A percentile compares a stretch with the other conserved stretches of the same genome.
Evolutionary conservation across 35 echinoderm and acorn worm species (phyloP).

Genomic region (Strongylocentrotus purpuratus): DNA sequence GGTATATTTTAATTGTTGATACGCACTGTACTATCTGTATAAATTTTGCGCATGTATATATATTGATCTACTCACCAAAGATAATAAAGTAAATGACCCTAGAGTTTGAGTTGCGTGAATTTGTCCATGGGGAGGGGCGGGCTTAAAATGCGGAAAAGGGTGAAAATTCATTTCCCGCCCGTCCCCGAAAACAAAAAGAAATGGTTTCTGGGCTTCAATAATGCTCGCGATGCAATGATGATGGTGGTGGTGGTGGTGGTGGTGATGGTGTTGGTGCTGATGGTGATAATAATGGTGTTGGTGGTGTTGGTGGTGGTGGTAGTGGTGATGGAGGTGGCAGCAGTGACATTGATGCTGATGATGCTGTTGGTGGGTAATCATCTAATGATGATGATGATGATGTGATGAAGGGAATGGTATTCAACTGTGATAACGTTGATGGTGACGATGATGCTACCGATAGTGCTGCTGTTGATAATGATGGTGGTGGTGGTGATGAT

Average conservation of each 20-base stretch:
- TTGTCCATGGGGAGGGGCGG: background rate
- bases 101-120: background rate
- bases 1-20: no score
- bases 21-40: no score
- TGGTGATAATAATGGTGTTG: constrained; percentile 20
- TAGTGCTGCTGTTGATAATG: background rate
- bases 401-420: background rate
- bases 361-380: background rate
- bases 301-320: constrained; percentile 18
- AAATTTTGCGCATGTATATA: background rate
- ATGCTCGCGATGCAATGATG: background rate
- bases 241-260: constrained; percentile 15
- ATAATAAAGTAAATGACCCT: background rate
- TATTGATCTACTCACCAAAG: background rate
- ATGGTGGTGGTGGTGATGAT: background rate
- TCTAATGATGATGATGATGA: background rate
- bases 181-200: no score
- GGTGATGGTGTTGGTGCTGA: constrained; percentile 12
- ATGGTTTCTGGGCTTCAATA: background rate
- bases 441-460: background rate
- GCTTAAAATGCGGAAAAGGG: background rate
- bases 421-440: background rate
- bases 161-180: background rate
- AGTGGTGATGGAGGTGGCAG: background rate
- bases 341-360: background rate